A percentile compares a stretch with the other conserved stretches of the same genome.
phyloP scores from a whole-genome alignment of 2,888 invertebrate species.

The Rugalucina vietnamica region DNA sequence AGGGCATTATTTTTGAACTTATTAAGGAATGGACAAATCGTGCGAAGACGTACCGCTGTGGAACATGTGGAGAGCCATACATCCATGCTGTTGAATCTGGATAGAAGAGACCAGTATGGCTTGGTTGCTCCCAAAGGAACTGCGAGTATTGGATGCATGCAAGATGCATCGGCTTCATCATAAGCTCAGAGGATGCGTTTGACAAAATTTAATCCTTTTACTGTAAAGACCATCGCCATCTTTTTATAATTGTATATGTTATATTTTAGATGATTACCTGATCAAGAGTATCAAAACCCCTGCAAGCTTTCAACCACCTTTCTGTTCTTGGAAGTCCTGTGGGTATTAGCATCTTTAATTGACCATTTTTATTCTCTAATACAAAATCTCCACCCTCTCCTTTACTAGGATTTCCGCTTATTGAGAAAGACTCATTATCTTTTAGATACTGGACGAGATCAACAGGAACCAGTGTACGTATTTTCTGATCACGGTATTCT shows the following conservation, averaged over 20 bases:
- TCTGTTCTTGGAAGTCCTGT: not conserved
- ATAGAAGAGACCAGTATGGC: not conserved
- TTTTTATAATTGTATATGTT: too few species aligned
- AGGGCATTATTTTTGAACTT: too few species aligned
- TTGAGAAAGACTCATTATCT: not conserved
- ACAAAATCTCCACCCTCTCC: not conserved
- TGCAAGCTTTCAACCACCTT: not conserved
- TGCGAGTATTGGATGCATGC: not conserved
- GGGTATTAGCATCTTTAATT: not conserved
- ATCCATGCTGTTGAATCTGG: too few species aligned
- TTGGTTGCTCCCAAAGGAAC: not conserved
- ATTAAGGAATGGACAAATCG: too few species aligned
- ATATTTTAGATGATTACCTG: too few species aligned
- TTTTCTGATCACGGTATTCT: not conserved
- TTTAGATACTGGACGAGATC: too few species aligned
- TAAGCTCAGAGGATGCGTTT: not conserved
- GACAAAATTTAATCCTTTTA: not conserved
- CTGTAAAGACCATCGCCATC: not conserved
- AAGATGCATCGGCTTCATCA: not conserved
- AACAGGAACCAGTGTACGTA: too few species aligned
- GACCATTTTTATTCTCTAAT: not conserved
- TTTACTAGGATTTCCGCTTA: not conserved
- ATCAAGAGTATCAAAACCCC: not conserved
- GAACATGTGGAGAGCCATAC: too few species aligned
- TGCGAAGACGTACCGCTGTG: too few species aligned